phyloP scores from a whole-genome alignment of 2,888 invertebrate species.

The Lycaena phlaeas region DNA sequence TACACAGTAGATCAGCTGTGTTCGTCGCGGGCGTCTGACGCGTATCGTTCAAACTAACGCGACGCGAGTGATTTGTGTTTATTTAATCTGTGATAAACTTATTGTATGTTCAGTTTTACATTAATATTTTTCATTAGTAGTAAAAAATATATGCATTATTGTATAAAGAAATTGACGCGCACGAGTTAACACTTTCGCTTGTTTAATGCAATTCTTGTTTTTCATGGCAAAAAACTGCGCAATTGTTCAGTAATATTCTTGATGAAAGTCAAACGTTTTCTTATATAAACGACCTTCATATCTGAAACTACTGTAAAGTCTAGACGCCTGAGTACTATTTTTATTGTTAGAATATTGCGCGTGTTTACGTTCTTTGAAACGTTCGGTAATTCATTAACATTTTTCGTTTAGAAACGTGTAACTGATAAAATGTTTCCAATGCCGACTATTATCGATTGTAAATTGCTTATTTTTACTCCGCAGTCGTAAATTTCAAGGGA shows the following conservation, averaged over 20 bases:
- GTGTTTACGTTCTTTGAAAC: no score
- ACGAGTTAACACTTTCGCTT: slow-evolving; percentile 44
- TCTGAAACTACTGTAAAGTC: not conserved
- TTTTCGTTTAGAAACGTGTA: not conserved
- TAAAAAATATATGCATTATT: not conserved
- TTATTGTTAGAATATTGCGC: no score
- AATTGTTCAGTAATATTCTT: slow-evolving; percentile 16
- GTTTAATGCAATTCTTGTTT: not conserved
- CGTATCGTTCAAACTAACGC: slow-evolving; percentile 23
- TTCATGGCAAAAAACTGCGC: slow-evolving; percentile 8
- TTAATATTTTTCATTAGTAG: no score
- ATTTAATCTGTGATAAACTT: no score
- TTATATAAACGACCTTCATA: not conserved
- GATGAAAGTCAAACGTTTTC: not conserved
- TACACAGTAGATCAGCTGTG: slow-evolving; percentile 46
- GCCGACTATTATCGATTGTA: not conserved
- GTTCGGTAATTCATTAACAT: no score
- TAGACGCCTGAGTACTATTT: no score
- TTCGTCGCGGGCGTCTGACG: slow-evolving; percentile 39
- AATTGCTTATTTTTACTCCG: not conserved
- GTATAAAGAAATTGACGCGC: slow-evolving; percentile 35
- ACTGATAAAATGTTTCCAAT: not conserved
- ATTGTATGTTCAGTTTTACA: no score
- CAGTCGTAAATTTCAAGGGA: no score
- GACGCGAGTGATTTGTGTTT: slow-evolving; percentile 37